A percentile compares a stretch with the other conserved stretches of the same genome.
Evolutionary conservation across 2,888 invertebrate genomes (phyloP).

Genomic region (Acronicta psi): DNA sequence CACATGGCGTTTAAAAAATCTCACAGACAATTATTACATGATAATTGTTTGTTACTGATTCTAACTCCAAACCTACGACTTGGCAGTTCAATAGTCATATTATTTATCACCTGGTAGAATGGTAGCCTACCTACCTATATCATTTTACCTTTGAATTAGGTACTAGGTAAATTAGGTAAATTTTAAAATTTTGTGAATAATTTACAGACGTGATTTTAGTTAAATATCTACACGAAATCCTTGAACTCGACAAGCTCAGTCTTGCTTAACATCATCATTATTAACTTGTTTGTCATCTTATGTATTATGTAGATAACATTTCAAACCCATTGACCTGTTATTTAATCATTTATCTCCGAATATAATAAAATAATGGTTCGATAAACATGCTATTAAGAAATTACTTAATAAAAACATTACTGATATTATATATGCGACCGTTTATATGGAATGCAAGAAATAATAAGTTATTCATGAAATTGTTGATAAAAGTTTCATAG

Average conservation of each 20-base stretch:
- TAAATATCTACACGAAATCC: conserved; percentile 17
- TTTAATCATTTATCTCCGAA: conserved; percentile 15
- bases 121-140: too few relatives aligned
- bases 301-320: conserved; percentile 27
- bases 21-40: too few relatives aligned
- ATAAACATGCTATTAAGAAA: conserved; percentile 33
- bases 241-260: conserved; percentile 33
- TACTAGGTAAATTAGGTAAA: too few relatives aligned
- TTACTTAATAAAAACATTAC: conserved; percentile 1
- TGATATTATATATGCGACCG: too few relatives aligned
- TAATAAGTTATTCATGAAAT: conserved; percentile 30
- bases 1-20: too few relatives aligned
- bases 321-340: conserved; percentile 28
- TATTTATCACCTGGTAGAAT: too few relatives aligned
- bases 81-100: too few relatives aligned
- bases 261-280: conserved; percentile 11
- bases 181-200: too few relatives aligned
- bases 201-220: conserved; percentile 17
- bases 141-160: too few relatives aligned
- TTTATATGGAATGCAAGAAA: too few relatives aligned
- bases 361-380: background rate
- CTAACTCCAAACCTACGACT: too few relatives aligned
- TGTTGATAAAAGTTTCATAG: conserved; percentile 25
- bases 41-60: too few relatives aligned
- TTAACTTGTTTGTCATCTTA: conserved; percentile 29